These are phyloP conservation scores for Aphyosemion australe DNA, from an alignment of 2,113 vertebrate species.

Conservation along the genomic window DNA sequence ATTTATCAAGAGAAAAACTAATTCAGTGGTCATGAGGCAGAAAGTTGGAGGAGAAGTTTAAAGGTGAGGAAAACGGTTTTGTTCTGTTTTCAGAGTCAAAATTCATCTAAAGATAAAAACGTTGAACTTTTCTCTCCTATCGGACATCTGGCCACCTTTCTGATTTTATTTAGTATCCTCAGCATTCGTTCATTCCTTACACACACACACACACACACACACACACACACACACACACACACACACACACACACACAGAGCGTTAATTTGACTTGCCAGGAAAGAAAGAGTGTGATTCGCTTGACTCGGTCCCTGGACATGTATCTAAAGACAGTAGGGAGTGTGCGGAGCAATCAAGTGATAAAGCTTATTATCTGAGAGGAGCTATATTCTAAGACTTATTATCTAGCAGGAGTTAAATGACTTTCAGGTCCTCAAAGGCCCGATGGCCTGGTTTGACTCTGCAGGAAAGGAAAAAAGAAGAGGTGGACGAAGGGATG, in stretches of 20 bases:
- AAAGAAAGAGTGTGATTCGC: conserved; percentile 74
- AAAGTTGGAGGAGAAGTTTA: not conserved
- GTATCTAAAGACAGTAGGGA: conserved; percentile 77
- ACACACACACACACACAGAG: conserved; percentile 8
- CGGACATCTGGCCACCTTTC: conserved; percentile 33
- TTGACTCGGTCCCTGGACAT: conserved; percentile 75
- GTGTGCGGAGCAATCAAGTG: conserved; percentile 77
- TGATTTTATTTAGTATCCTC: conserved; percentile 57
- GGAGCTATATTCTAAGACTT: conserved; percentile 78
- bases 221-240: conserved; percentile 7
- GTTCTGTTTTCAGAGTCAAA: conserved; percentile 30
- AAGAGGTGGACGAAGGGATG: conserved; percentile 29
- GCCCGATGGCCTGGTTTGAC: conserved; percentile 76
- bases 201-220: conserved; percentile 1
- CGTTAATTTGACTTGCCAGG: conserved; percentile 73
- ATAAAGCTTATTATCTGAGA: conserved; percentile 80
- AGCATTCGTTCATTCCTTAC: conserved; percentile 41
- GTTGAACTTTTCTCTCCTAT: conserved; percentile 25
- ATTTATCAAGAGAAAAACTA: too few relatives aligned
- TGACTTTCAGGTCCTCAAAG: conserved; percentile 78
- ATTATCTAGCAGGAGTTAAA: conserved; percentile 80
- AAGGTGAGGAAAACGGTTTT: not conserved
- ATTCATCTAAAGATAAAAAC: conserved; percentile 38
- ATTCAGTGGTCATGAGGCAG: too few relatives aligned
- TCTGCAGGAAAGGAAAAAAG: conserved; percentile 51